Base-by-base conservation (phyloP, 2,797 vertebrate genomes). In the Garrulus glandarius region DNA sequence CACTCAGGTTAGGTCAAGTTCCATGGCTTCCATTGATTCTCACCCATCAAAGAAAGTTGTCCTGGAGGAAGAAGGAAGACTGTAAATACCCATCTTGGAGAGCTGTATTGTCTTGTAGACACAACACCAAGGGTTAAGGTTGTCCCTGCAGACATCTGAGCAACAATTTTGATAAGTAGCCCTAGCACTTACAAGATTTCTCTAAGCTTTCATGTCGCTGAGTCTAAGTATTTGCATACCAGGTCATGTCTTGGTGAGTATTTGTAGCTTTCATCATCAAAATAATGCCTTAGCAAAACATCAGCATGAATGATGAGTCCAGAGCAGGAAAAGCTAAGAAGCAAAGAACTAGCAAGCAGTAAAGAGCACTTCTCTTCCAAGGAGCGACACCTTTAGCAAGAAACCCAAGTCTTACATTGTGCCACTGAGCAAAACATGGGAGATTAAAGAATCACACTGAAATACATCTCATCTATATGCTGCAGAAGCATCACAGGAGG, bases 261-360 rank as follows among this genome's bases (percentile, higher is more conserved):
- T 84, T 94, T 78, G 47, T 43, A 63, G 22, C 15, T 91, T 94
- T 93, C 80, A 72, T 88, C 52, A 88, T 59, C 63, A 82, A 84
- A 95, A 84, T 82, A 24, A 39, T 57, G 34, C 27, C 46, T 60
- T 72, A 29, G 49, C 24, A 50, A 43, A 29, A 13, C 82, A 93
- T 82, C 81, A 89, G 41, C 49, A 50, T 23, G 59, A 81, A 72
- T 41, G 32, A 90, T 86, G 55, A 76, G n/a, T 76, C 46, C 49
- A 57, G 72, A 96, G 37, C 24, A 59, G 65, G n/a, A 81, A 84
- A 92, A 87, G 46, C 29, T 53, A 75, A 71, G 59, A 84, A 70
- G 55, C 20, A 85, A 77, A 89, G 64, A 85, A 50, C 39, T 19
- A 69, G 39, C 84, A 86, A 68, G 19, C 19, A 64, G 60, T 52